phyloP scores from a whole-genome alignment of 2,113 vertebrate species.

The Steatornis caripensis region DNA sequence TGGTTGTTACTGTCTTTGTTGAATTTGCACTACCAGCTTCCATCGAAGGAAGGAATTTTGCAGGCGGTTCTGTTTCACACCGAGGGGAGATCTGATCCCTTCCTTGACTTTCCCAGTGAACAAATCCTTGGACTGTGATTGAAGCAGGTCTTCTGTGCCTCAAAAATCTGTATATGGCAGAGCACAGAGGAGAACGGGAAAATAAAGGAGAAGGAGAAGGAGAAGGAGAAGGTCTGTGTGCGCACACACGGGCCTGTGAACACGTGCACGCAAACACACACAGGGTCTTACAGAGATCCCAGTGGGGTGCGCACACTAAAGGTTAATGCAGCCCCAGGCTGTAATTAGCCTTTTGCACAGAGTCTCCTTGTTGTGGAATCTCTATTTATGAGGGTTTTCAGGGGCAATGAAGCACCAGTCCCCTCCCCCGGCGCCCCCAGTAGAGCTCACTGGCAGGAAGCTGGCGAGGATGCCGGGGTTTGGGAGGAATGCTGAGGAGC shows the following conservation, averaged over 20 bases:
- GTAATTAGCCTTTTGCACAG: slow-evolving; percentile 67
- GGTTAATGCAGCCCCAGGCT: slow-evolving; percentile 68
- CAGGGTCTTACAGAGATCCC: slow-evolving; percentile 17
- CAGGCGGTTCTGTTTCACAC: background rate
- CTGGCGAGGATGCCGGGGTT: background rate
- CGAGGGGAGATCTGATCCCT: background rate
- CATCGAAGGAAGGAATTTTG: background rate
- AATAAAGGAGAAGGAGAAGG: slow-evolving; percentile 5
- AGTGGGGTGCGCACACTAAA: slow-evolving; percentile 54
- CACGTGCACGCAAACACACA: background rate
- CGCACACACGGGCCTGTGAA: background rate
- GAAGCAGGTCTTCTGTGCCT: background rate
- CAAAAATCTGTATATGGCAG: background rate
- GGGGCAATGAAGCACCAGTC: background rate
- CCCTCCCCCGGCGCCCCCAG: slow-evolving; percentile 13
- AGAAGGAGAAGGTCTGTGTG: slow-evolving; percentile 5
- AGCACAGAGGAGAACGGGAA: background rate
- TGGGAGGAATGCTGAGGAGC: background rate
- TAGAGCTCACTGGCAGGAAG: background rate
- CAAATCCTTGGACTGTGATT: background rate
- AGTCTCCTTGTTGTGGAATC: slow-evolving; percentile 63
- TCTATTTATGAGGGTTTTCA: slow-evolving; percentile 53
- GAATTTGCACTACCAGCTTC: background rate
- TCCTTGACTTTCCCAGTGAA: background rate
- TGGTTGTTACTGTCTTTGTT: background rate